Evolutionary conservation across 2,797 vertebrate genomes (phyloP).

Genomic region (Perdix hodgsoniae): DNA sequence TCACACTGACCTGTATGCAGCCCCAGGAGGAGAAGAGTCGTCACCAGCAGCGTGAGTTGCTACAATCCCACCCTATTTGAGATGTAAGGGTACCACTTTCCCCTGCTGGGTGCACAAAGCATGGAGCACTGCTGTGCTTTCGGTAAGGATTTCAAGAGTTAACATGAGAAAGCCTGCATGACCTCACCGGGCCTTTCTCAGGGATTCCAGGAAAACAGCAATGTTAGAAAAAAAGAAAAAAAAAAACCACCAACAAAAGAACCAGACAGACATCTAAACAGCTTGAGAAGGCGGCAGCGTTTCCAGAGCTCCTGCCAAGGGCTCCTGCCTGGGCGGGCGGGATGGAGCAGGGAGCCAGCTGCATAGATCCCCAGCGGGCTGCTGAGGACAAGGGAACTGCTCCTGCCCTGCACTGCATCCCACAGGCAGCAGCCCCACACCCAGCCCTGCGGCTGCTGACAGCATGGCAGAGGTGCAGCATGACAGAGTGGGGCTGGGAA

Average conservation of each 20-base stretch:
- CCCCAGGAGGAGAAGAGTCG: background rate
- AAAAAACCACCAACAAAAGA: too few species aligned
- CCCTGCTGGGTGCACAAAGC: background rate
- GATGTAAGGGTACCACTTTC: background rate
- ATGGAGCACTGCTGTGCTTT: rapidly evolving
- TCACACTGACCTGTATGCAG: background rate
- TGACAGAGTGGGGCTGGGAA: background rate
- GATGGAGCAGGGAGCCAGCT: background rate
- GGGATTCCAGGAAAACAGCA: constrained; percentile 53
- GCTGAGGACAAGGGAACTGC: background rate
- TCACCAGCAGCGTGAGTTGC: rapidly evolving
- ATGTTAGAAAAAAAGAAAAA: constrained; percentile 12
- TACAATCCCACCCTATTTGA: background rate
- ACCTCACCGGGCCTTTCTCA: background rate
- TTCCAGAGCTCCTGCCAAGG: constrained; percentile 65
- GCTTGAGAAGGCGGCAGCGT: constrained; percentile 23
- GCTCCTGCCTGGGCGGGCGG: background rate
- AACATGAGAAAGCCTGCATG: background rate
- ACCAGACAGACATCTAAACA: constrained; percentile 31
- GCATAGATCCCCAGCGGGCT: background rate
- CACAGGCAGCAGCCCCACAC: background rate
- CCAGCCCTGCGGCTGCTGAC: background rate
- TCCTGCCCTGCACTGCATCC: background rate
- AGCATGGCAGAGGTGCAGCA: background rate
- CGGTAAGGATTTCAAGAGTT: background rate